Conservation (phyloP, 2,113 vertebrate species). For the Chlamydotis undulata region DNA sequence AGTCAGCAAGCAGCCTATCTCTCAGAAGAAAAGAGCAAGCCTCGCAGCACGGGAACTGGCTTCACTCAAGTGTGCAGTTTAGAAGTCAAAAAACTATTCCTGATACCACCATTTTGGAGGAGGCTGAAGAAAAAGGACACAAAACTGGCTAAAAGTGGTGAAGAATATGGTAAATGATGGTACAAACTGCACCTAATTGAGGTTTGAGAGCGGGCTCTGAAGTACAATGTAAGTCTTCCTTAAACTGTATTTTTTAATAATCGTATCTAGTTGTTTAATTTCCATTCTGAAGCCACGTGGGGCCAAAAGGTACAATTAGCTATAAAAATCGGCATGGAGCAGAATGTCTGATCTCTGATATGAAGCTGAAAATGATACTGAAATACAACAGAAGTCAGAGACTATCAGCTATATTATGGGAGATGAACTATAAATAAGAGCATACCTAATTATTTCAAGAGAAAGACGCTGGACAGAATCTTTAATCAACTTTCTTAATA, state of each 20-base stretch:
- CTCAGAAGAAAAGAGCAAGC: slow-evolving; percentile 52
- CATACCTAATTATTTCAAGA: slow-evolving; percentile 48
- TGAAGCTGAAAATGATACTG: slow-evolving; percentile 29
- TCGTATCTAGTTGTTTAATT: slow-evolving; percentile 30
- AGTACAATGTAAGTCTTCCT: slow-evolving; percentile 69
- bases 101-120: slow-evolving; percentile 34
- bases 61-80: slow-evolving; percentile 56
- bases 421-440: slow-evolving; percentile 44
- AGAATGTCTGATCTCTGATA: slow-evolving; percentile 38
- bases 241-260: slow-evolving; percentile 18
- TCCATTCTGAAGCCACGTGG: slow-evolving; percentile 25
- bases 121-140: slow-evolving; percentile 19
- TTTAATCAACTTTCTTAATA: slow-evolving; percentile 59
- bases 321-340: slow-evolving; percentile 43
- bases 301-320: slow-evolving; percentile 36
- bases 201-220: slow-evolving; percentile 25
- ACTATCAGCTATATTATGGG: slow-evolving; percentile 23
- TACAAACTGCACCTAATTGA: background rate
- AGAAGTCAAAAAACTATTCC: slow-evolving; percentile 64
- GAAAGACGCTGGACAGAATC: slow-evolving; percentile 39
- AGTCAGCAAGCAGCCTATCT: slow-evolving; percentile 46
- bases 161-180: slow-evolving; percentile 7
- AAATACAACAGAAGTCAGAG: slow-evolving; percentile 47
- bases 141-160: background rate
- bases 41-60: slow-evolving; percentile 35